These are phyloP conservation scores for Stomatorhinus ivindoensis DNA, from an alignment of 2,113 vertebrate genomes.

Conservation along the genomic window DNA sequence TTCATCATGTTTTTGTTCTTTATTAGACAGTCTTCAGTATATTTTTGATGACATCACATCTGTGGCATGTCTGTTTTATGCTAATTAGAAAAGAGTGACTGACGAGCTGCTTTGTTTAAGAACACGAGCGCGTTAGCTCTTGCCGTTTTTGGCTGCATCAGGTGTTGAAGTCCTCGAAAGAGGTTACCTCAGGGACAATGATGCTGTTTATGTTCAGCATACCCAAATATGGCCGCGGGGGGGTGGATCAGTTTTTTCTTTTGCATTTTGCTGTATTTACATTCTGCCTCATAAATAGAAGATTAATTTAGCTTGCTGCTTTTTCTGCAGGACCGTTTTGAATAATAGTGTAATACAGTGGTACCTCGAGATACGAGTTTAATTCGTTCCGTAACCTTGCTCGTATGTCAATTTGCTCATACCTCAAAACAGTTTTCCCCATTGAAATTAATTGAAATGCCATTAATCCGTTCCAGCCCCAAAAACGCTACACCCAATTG, in stretches of 20 bases:
- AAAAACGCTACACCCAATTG: no score
- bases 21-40: not conserved
- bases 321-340: not conserved
- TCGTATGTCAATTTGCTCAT: no score
- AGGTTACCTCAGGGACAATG: slow-evolving; percentile 35
- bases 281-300: not conserved
- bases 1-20: not conserved
- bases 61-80: not conserved
- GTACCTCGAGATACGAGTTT: no score
- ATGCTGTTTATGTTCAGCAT: not conserved
- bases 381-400: no score
- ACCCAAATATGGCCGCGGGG: not conserved
- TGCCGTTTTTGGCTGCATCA: not conserved
- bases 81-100: not conserved
- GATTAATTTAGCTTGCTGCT: not conserved
- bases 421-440: no score
- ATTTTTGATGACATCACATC: not conserved
- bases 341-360: not conserved
- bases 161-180: slow-evolving; percentile 31
- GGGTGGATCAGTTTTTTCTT: not conserved
- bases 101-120: not conserved
- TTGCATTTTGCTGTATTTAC: not conserved
- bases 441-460: no score
- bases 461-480: no score
- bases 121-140: not conserved